Evolutionary conservation across 2,888 invertebrate genomes (phyloP).

Genomic region (Pachycephus smyrnensis): DNA sequence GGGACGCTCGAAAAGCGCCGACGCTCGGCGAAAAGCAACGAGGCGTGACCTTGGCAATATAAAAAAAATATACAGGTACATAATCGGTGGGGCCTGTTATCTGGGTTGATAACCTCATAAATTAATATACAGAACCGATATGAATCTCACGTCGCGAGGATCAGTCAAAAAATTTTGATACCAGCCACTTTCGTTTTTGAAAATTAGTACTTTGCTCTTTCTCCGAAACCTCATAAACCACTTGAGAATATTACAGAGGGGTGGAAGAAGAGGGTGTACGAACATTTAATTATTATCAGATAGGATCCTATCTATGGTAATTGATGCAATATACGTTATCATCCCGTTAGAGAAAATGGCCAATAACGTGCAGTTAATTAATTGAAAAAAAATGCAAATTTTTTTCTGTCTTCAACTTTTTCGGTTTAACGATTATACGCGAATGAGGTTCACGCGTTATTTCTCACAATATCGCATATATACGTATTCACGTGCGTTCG

Average conservation of each 20-base stretch:
- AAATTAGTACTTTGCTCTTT: background rate
- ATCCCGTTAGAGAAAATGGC: background rate
- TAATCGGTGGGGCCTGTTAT: background rate
- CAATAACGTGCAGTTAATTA: background rate
- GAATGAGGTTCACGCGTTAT: background rate
- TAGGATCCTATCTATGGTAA: background rate
- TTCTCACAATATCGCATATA: background rate
- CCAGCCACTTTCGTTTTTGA: background rate
- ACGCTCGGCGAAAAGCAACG: background rate
- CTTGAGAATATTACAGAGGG: background rate
- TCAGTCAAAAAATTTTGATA: background rate
- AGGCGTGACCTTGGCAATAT: background rate
- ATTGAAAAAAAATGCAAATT: background rate
- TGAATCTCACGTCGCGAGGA: background rate
- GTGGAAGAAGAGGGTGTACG: no score
- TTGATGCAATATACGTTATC: background rate
- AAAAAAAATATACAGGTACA: background rate
- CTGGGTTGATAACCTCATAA: background rate
- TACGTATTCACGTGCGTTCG: background rate
- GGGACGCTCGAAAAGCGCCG: background rate
- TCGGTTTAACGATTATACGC: background rate
- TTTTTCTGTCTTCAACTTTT: background rate
- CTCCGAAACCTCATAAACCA: background rate
- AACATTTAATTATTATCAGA: background rate
- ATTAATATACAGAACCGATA: background rate